Percentiles rank a stretch among this genome's conserved stretches.
These are phyloP conservation scores for Hylaeus volcanicus DNA, from an alignment of 1,140 invertebrate species.

Conservation along the genomic window DNA sequence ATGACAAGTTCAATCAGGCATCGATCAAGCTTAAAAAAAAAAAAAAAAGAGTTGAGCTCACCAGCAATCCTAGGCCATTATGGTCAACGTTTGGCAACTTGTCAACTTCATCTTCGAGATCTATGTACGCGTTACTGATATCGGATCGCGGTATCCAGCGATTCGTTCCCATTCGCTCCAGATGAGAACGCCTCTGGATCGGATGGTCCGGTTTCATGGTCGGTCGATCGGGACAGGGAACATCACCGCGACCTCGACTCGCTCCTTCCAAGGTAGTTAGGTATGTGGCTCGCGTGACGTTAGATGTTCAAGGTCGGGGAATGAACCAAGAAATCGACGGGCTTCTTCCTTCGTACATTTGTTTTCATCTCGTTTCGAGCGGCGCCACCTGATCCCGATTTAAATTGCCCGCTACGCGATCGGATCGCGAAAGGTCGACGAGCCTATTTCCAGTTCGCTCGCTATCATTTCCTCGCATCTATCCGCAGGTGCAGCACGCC, in stretches of 20 bases:
- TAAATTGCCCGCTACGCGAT: neutral
- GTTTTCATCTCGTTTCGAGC: neutral
- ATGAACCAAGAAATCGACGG: slow-evolving; percentile 67
- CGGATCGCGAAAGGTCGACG: slow-evolving; percentile 42
- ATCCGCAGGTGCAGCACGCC: slow-evolving; percentile 50
- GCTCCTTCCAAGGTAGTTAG: slow-evolving; percentile 70
- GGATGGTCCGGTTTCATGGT: slow-evolving; percentile 31
- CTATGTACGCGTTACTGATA: neutral
- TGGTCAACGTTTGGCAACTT: slow-evolving; percentile 5
- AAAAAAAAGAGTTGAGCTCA: too few relatives aligned
- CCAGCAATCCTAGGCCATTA: too few relatives aligned
- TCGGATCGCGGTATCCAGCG: slow-evolving; percentile 15
- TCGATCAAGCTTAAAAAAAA: too few relatives aligned
- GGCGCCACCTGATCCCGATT: neutral
- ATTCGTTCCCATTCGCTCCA: slow-evolving; percentile 18
- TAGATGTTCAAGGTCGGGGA: slow-evolving; percentile 78
- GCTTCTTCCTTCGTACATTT: slow-evolving; percentile 12
- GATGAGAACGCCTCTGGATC: slow-evolving; percentile 42
- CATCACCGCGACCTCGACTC: slow-evolving; percentile 64
- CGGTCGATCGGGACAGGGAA: slow-evolving; percentile 29
- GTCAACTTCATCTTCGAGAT: slow-evolving; percentile 15
- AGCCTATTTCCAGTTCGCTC: slow-evolving; percentile 53
- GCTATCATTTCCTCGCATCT: slow-evolving; percentile 44
- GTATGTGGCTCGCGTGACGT: slow-evolving; percentile 74
- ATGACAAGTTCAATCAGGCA: too few relatives aligned